Base-by-base conservation (phyloP, 1,140 invertebrate species). In the Drosophila willistoni region DNA sequence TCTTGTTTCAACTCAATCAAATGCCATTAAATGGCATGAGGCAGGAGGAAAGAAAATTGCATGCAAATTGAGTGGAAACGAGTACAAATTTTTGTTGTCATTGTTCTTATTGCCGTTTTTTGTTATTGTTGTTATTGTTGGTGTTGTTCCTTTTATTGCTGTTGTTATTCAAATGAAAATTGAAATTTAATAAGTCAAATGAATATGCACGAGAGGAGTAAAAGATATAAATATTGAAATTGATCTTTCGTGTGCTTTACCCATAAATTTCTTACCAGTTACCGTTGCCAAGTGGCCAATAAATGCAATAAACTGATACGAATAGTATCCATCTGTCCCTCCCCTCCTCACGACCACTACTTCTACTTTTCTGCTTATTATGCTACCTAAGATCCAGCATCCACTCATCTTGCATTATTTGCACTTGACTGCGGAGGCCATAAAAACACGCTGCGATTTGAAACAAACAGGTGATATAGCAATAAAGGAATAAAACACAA, bases 401-500 rank as follows among this genome's bases (percentile, higher is more conserved):
- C 64, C 33, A 47, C 73, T 71, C 71, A 33, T 29, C 60, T 72
- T 36, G 71, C 61, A 55, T 72, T 83, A 75, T 72, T 79, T 83
- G 71, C 80, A 79, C 68, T 83, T 69, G 69, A 76, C 65, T 79
- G 80, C 68, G 55, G 44, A 51, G 44, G 60, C 65, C 71, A 69
- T 83, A 76, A 79, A 79, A 79, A 73, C 76, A 55, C 73, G 66
- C 68, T 70, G 72, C 63, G 73, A 83, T 68, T 82, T 64, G 63
- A 47, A 42, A 61, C 55, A 71, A 62, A 63, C 13, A 14, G 55
- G 19, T 55, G 4, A 3, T 17, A 51, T 51, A 22, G 44, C 44
- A 51, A 51, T 51, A 51, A 51, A 51, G 19, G 17, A 51, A 51
- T 51, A 51, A 51, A 51, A 22, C 9, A 22, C 17, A 51, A 36